Percentiles rank a stretch among this genome's conserved stretches.
Conservation (phyloP, 2,888 invertebrate genomes). For the Nasonovia ribisnigri region DNA sequence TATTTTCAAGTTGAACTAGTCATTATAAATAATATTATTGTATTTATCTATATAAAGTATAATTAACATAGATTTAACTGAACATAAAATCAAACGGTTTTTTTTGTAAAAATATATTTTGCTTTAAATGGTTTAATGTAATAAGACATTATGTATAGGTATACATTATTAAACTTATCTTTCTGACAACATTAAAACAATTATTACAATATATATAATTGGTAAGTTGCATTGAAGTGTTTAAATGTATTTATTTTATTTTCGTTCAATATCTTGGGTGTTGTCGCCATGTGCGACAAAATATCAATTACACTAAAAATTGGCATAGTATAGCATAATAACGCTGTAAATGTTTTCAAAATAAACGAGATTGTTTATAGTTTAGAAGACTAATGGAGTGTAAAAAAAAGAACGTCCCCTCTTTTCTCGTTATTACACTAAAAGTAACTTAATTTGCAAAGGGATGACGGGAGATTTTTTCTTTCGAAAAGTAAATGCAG, state of each 20-base stretch:
- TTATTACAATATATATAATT: background rate
- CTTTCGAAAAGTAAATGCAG: conserved; percentile 60
- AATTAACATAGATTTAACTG: background rate
- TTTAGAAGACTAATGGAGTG: conserved; percentile 65
- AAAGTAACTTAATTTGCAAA: conserved; percentile 65
- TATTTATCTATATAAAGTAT: too few species aligned
- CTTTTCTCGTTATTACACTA: conserved; percentile 64
- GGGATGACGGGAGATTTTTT: conserved; percentile 64
- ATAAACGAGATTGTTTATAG: conserved; percentile 64
- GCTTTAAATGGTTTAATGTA: background rate
- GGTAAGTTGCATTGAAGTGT: background rate
- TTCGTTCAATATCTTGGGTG: conserved; percentile 31
- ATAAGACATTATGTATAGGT: background rate
- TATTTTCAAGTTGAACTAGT: background rate
- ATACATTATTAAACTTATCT: background rate
- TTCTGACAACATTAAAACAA: background rate
- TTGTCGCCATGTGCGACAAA: conserved; percentile 57
- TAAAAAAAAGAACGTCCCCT: conserved; percentile 58
- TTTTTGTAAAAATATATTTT: conserved; percentile 2
- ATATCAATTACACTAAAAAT: conserved; percentile 64
- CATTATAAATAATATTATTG: background rate
- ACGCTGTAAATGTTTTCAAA: conserved; percentile 57
- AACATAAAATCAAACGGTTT: background rate
- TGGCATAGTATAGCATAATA: conserved; percentile 61
- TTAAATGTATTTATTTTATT: conserved; percentile 40